phyloP scores from a whole-genome alignment of 2,113 vertebrate species.

The Ailurus styani region DNA sequence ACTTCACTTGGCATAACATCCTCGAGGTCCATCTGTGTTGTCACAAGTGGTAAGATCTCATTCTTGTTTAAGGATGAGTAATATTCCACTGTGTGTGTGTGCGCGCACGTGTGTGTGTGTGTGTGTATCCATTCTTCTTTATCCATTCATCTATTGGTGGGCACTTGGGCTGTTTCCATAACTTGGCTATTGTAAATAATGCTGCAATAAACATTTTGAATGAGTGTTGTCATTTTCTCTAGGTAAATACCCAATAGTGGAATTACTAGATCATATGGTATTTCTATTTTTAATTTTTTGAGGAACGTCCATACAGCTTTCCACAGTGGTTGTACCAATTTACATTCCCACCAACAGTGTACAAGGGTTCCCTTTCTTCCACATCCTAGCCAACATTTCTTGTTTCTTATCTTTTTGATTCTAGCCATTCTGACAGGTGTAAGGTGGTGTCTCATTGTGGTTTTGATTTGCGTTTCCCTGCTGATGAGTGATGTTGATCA shows the following conservation, averaged over 20 bases:
- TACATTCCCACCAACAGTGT: neutral
- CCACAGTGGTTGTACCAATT: neutral
- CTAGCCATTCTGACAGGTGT: neutral
- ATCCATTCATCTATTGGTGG: neutral
- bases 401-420: neutral
- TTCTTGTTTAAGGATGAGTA: neutral
- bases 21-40: neutral
- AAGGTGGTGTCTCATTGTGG: neutral
- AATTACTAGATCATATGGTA: neutral
- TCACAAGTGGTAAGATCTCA: neutral
- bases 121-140: neutral
- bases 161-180: neutral
- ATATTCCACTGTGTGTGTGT: neutral
- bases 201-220: neutral
- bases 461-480: neutral
- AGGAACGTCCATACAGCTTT: neutral
- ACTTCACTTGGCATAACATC: neutral
- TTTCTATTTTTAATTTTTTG: neutral
- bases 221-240: neutral
- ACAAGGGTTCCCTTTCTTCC: neutral
- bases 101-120: neutral
- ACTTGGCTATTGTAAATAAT: neutral
- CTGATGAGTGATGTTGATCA: neutral
- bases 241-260: neutral
- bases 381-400: neutral